Conservation (phyloP, 2,113 vertebrate genomes). For the Nycticorax nycticorax region DNA sequence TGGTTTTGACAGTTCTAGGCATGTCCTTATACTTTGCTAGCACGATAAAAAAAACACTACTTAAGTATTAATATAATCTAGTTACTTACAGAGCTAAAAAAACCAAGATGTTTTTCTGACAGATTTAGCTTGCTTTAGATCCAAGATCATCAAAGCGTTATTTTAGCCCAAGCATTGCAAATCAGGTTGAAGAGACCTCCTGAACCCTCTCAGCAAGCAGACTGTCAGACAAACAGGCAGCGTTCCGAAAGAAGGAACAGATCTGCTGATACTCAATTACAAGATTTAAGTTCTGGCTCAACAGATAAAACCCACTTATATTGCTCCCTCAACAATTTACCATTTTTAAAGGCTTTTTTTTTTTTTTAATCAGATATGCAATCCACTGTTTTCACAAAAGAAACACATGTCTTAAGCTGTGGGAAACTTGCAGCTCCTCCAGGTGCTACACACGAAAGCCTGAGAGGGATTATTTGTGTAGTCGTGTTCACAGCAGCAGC, state of each 20-base stretch:
- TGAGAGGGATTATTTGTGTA: fast-evolving
- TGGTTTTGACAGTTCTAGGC: not conserved
- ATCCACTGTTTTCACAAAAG: fast-evolving
- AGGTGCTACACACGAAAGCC: not conserved
- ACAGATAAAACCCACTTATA: fast-evolving
- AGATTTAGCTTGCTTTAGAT: not conserved
- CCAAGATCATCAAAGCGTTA: not conserved
- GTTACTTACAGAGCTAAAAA: not conserved
- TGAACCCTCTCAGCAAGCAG: not conserved
- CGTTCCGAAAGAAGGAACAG: not conserved
- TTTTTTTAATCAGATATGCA: fast-evolving
- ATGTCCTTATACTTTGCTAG: not conserved
- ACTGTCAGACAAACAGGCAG: not conserved
- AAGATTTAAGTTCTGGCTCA: not conserved
- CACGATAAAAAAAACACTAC: not conserved
- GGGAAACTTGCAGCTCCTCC: fast-evolving
- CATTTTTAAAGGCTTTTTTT: not conserved
- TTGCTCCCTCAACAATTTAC: not conserved
- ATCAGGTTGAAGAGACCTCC: not conserved
- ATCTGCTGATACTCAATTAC: not conserved
- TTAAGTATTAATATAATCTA: not conserved
- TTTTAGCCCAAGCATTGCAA: not conserved
- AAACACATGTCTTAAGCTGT: fast-evolving
- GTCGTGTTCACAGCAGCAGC: fast-evolving
- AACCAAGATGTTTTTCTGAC: not conserved